phyloP scores from a whole-genome alignment of 2,797 vertebrate genomes.

The Anguilla marmorata region DNA sequence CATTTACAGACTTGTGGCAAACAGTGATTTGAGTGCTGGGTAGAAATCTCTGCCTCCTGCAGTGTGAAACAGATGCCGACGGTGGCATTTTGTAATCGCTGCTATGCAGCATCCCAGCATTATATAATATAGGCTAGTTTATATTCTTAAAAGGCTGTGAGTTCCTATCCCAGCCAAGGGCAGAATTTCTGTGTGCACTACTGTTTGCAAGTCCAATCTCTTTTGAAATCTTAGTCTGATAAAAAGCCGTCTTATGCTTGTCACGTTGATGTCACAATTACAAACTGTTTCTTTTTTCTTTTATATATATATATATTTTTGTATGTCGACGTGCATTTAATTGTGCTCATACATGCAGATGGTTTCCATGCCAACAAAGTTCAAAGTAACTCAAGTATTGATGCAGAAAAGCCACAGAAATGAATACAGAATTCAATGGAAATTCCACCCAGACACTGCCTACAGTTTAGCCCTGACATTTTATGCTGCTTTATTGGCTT shows the following conservation, averaged over 20 bases:
- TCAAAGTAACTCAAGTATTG: background rate
- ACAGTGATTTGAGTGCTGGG: background rate
- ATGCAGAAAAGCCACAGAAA: background rate
- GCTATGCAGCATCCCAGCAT: background rate
- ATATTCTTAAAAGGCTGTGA: background rate
- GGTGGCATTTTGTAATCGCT: background rate
- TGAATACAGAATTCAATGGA: background rate
- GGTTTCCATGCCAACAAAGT: background rate
- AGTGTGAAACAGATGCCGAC: background rate
- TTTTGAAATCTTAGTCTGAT: background rate
- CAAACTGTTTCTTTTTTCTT: background rate
- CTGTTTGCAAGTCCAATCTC: background rate
- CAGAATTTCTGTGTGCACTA: background rate
- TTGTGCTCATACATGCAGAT: background rate
- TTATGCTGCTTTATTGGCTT: background rate
- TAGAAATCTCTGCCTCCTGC: background rate
- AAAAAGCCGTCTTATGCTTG: background rate
- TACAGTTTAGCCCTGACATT: background rate
- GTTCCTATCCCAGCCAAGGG: background rate
- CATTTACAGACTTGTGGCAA: background rate
- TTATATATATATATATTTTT: background rate
- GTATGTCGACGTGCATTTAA: background rate
- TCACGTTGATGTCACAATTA: background rate
- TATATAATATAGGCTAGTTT: background rate
- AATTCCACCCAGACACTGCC: background rate